Percentiles rank a stretch among this genome's conserved stretches.
phyloP scores from a whole-genome alignment of 2,888 invertebrate genomes.

The Gasteruption jaculator region DNA sequence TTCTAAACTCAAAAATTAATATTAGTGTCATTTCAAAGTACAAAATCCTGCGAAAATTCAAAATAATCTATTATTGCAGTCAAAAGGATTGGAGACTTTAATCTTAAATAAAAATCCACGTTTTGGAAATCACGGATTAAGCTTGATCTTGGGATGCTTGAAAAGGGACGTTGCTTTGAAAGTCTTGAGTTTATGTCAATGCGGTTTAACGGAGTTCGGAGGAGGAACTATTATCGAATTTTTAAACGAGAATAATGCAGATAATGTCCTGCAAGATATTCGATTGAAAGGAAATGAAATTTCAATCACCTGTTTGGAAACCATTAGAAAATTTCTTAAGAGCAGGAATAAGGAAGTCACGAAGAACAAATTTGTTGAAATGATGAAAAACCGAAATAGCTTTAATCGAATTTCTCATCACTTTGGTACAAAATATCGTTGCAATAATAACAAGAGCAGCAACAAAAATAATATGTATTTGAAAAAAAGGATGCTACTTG shows the following conservation, averaged over 20 bases:
- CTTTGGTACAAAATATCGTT: too few species aligned
- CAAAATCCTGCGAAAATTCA: too few species aligned
- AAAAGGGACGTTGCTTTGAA: slow-evolving; percentile 29
- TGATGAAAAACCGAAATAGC: too few species aligned
- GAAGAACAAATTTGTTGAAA: too few species aligned
- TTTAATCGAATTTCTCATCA: too few species aligned
- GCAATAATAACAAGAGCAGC: too few species aligned
- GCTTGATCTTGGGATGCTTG: slow-evolving; percentile 17
- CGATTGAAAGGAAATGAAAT: slow-evolving; percentile 28
- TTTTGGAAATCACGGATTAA: slow-evolving; percentile 26
- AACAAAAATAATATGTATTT: too few species aligned
- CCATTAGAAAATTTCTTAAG: slow-evolving; percentile 21
- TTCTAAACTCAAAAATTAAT: too few species aligned
- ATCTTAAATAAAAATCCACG: slow-evolving; percentile 28
- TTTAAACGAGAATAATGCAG: slow-evolving; percentile 25
- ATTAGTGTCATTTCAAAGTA: too few species aligned
- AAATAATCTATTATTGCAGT: too few species aligned
- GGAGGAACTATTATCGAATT: slow-evolving; percentile 24
- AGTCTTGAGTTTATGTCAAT: slow-evolving; percentile 25
- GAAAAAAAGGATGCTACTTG: too few species aligned
- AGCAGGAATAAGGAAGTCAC: too few species aligned
- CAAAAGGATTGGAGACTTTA: slow-evolving; percentile 25
- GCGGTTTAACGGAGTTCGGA: slow-evolving; percentile 27
- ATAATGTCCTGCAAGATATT: slow-evolving; percentile 23
- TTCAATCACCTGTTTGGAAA: slow-evolving; percentile 17